phyloP scores from a whole-genome alignment of 2,797 vertebrate genomes.

The Centropyge bicolor region DNA sequence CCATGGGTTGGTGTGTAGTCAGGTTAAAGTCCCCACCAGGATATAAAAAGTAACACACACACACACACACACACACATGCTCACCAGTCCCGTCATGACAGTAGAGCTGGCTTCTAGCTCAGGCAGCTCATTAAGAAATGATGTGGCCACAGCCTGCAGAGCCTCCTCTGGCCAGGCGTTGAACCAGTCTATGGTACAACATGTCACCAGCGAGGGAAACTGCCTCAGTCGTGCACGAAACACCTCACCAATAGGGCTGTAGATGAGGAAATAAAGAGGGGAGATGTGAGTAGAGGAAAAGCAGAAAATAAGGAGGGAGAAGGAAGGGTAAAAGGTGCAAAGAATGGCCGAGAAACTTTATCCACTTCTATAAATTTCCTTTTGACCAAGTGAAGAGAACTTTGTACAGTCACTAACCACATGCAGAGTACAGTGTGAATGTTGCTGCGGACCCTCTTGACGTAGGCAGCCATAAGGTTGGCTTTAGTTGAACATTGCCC shows the following conservation, averaged over 20 bases:
- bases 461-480: conserved; percentile 91
- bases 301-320: neutral
- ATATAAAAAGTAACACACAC: too few relatives aligned
- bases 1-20: too few relatives aligned
- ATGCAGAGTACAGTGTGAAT: conserved; percentile 94
- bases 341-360: neutral
- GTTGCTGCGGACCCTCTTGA: conserved; percentile 88
- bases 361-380: neutral
- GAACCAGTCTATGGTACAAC: conserved; percentile 97
- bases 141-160: conserved; percentile 89
- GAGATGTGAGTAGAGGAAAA: neutral
- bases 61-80: conserved; percentile 57
- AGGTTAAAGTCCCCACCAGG: too few relatives aligned
- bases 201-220: conserved; percentile 94
- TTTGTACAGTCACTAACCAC: conserved; percentile 83
- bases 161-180: conserved; percentile 94
- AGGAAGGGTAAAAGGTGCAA: too few relatives aligned
- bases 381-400: neutral
- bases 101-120: conserved; percentile 81
- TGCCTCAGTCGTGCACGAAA: conserved; percentile 92
- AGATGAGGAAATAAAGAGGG: conserved; percentile 14
- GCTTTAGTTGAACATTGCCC: conserved; percentile 92
- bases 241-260: conserved; percentile 92
- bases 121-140: conserved; percentile 88
- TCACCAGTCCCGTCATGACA: conserved; percentile 86